Evolutionary conservation across 2,113 vertebrate species (phyloP).

Genomic region (Acinonyx jubatus): DNA sequence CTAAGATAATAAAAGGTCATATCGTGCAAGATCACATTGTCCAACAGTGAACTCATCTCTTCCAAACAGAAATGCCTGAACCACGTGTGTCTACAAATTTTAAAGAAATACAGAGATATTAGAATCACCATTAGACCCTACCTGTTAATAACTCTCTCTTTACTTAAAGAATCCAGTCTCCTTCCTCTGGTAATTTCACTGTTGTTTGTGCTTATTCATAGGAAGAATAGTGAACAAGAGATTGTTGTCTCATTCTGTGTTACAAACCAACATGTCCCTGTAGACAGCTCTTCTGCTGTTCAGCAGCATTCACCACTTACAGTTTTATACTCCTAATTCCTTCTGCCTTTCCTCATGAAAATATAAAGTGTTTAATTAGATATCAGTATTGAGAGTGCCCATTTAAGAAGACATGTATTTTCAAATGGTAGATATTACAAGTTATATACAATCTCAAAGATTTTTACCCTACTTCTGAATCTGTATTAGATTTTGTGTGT

Average conservation of each 20-base stretch:
- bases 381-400: constrained; percentile 64
- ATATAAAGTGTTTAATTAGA: constrained; percentile 61
- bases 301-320: not conserved
- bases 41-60: not conserved
- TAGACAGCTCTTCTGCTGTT: not conserved
- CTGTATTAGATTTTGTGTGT: not conserved
- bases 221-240: not conserved
- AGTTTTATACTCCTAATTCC: not conserved
- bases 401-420: constrained; percentile 48
- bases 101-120: not conserved
- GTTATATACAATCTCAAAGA: not conserved
- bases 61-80: not conserved
- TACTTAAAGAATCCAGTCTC: not conserved
- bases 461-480: not conserved
- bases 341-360: not conserved
- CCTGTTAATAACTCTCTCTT: not conserved
- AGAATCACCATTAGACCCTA: too few species aligned
- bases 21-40: not conserved
- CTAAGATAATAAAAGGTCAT: not conserved
- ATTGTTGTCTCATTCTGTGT: not conserved
- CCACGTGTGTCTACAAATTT: not conserved
- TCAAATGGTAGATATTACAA: not conserved
- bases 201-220: not conserved
- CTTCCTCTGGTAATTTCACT: not conserved
- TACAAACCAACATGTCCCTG: not conserved